Percentiles rank a stretch among this genome's conserved stretches.
Conservation (phyloP, 1,140 invertebrate species). For the Harlomillsia oculata region DNA sequence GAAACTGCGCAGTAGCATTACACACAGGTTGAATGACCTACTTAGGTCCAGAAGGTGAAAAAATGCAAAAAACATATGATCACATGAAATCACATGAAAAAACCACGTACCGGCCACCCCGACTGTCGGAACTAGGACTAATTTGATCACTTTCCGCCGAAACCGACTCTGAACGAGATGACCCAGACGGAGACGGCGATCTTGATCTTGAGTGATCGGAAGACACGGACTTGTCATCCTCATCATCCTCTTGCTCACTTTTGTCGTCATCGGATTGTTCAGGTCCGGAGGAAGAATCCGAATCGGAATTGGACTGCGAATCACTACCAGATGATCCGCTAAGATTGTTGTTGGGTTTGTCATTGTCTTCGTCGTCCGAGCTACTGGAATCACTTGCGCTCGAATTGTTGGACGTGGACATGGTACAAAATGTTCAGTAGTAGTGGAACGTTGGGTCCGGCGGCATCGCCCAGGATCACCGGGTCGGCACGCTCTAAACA, state of each 20-base stretch:
- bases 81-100: neutral
- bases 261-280: constrained; percentile 26
- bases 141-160: too few relatives aligned
- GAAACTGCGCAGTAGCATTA: neutral
- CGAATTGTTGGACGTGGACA: too few relatives aligned
- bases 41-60: neutral
- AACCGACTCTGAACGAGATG: constrained; percentile 48
- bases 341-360: neutral
- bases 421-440: too few relatives aligned
- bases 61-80: neutral
- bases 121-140: neutral
- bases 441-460: too few relatives aligned
- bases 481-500: too few relatives aligned
- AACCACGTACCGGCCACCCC: constrained; percentile 41
- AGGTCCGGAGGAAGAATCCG: constrained; percentile 5
- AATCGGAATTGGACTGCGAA: neutral
- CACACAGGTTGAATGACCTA: too few relatives aligned
- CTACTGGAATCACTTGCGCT: constrained; percentile 5
- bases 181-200: constrained; percentile 48
- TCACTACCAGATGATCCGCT: constrained; percentile 4
- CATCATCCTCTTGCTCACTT: constrained; percentile 25
- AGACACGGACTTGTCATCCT: constrained; percentile 22
- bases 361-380: neutral
- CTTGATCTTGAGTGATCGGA: constrained; percentile 45
- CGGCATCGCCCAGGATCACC: too few relatives aligned